Evolutionary conservation across 2,797 vertebrate genomes (phyloP), one percentile per base, ranked within the genome.

Genomic region (Semaprochilodus insignis): DNA sequence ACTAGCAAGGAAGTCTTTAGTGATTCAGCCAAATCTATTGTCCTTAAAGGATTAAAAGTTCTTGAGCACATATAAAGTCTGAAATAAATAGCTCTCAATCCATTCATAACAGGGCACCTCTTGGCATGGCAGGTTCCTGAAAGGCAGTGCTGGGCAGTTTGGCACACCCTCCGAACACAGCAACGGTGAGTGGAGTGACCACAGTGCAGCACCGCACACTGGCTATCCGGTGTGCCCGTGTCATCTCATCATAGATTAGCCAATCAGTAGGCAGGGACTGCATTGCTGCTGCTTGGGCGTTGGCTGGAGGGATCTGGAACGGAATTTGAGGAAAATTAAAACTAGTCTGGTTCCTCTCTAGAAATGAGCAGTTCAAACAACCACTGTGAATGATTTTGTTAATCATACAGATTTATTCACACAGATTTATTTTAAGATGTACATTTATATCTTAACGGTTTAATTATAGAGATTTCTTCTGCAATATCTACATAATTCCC

Each of bases 191-290:
- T 0, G 97, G 91, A 0, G 97, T 97, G 70, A 98, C 95, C 78
- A 93, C 83, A 21, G 98, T 96, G 87, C 97, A 99, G 78, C 97
- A 99, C 57, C 96, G 94, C 62, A 98, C 94, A 76, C 94, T 98
- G 72, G 97, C 96, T 90, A 96, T 96, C 85, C 95, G 92, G 81
- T 97, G 95, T n/a, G 95, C 95, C 87, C 96, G 95, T 0, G 93
- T 96, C 96, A 99, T 98, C 93, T 99, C 97, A 3, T 98, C 96
- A 73, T 97, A 99, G 88, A 99, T 95, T 79, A 99, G 83, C 98
- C 98, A 99, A 87, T 97, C 96, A 51, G 96, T 96, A 80, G 97
- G 97, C 17, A 97, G 91, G 0, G 92, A 92, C 80, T 94, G 93
- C 83, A 95, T 71, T 0, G 93, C 93, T 83, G 94, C 93, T 80